phyloP scores from a whole-genome alignment of 2,797 vertebrate genomes.

The Leucoraja ocellata region DNA sequence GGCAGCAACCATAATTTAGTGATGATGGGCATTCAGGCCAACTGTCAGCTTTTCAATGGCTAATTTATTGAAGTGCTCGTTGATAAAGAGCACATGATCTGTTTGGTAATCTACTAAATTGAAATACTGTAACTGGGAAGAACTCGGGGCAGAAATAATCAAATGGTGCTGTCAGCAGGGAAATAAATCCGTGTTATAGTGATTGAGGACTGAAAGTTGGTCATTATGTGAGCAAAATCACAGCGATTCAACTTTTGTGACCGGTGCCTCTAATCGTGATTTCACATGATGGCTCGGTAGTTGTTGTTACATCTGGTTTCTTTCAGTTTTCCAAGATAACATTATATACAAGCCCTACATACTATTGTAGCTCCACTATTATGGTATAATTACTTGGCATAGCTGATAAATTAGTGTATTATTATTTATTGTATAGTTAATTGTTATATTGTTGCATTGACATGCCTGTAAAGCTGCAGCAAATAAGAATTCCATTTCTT shows the following conservation, averaged over 20 bases:
- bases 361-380: background rate
- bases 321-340: background rate
- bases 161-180: background rate
- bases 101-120: background rate
- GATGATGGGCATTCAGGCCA: too few species aligned
- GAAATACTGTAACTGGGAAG: background rate
- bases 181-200: too few species aligned
- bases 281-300: background rate
- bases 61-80: background rate
- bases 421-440: too few species aligned
- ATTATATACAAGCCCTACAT: too few species aligned
- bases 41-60: background rate
- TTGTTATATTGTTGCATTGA: too few species aligned
- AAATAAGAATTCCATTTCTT: too few species aligned
- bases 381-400: background rate
- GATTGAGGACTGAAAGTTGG: background rate
- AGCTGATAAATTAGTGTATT: too few species aligned
- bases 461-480: too few species aligned
- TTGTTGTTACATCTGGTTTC: background rate
- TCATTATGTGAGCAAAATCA: background rate
- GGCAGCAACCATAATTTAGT: background rate
- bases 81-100: background rate
- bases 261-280: background rate
- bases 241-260: background rate
- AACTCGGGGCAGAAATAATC: background rate